Percentiles rank a stretch among this genome's conserved stretches.
These are phyloP conservation scores for Platygyra sinensis DNA, from an alignment of 64 coral and sea anemone species.

Conservation along the genomic window DNA sequence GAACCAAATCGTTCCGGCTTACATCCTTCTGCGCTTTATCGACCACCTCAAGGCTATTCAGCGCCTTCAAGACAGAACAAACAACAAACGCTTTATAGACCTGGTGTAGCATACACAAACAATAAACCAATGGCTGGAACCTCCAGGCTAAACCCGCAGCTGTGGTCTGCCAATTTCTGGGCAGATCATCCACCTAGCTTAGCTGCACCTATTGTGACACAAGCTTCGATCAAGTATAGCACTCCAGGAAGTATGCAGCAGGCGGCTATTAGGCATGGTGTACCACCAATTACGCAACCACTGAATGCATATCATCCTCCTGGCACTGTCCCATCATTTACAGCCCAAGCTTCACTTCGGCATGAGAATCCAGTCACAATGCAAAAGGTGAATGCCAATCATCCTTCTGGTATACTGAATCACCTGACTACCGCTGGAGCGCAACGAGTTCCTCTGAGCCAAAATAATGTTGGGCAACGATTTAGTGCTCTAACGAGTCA, in stretches of 20 bases:
- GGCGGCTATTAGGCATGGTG: too few species aligned
- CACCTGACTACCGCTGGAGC: neutral
- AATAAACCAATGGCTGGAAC: neutral
- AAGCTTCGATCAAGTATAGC: neutral
- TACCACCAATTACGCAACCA: too few species aligned
- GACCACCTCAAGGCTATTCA: slow-evolving; percentile 10
- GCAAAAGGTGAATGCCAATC: neutral
- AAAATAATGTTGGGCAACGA: neutral
- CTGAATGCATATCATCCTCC: neutral
- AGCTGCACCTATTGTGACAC: neutral
- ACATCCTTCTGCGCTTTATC: neutral
- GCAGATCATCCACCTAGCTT: neutral
- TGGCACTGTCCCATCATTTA: neutral
- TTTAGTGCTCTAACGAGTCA: neutral
- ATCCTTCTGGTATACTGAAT: neutral
- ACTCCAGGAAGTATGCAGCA: neutral
- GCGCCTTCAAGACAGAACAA: neutral
- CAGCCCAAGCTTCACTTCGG: neutral
- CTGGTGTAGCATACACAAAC: neutral
- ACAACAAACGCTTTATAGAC: neutral
- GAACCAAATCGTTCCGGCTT: neutral
- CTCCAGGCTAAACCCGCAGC: neutral
- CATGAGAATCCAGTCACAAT: neutral
- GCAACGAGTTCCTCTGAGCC: neutral
- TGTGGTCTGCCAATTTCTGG: neutral